phyloP scores from a whole-genome alignment of 2,113 vertebrate species.

The Burhinus bistriatus region DNA sequence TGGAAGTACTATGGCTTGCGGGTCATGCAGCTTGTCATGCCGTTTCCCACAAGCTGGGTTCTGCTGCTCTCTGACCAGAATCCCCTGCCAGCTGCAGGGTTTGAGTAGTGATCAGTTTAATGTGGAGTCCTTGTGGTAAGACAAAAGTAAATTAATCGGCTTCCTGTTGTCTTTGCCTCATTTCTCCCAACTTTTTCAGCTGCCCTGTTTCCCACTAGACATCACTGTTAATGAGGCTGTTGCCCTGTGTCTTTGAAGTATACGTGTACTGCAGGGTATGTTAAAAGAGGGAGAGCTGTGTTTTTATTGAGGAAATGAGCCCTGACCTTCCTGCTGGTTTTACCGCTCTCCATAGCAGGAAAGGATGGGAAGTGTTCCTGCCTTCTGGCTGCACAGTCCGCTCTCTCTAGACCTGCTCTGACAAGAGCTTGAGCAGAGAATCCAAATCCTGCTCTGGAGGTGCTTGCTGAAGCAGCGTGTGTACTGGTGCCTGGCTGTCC shows the following conservation, averaged over 20 bases:
- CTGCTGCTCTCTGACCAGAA: neutral
- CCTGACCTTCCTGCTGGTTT: neutral
- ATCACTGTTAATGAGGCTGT: neutral
- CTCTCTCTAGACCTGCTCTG: neutral
- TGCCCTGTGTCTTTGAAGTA: neutral
- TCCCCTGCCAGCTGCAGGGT: rapidly evolving
- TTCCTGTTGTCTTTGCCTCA: neutral
- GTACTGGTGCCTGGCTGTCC: neutral
- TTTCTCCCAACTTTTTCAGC: neutral
- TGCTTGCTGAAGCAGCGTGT: neutral
- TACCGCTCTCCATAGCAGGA: neutral
- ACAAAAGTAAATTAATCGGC: neutral
- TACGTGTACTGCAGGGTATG: neutral
- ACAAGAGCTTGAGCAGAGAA: neutral
- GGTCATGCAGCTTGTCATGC: rapidly evolving
- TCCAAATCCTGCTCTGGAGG: neutral
- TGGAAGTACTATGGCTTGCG: neutral
- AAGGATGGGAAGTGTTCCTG: neutral
- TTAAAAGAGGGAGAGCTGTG: rapidly evolving
- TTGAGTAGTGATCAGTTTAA: rapidly evolving
- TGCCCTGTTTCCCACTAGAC: rapidly evolving
- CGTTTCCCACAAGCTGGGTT: neutral
- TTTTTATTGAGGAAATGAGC: neutral
- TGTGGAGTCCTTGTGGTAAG: neutral
- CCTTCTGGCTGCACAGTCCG: neutral